phyloP scores from a whole-genome alignment of 2,888 invertebrate species.

The Volucella bombylans region DNA sequence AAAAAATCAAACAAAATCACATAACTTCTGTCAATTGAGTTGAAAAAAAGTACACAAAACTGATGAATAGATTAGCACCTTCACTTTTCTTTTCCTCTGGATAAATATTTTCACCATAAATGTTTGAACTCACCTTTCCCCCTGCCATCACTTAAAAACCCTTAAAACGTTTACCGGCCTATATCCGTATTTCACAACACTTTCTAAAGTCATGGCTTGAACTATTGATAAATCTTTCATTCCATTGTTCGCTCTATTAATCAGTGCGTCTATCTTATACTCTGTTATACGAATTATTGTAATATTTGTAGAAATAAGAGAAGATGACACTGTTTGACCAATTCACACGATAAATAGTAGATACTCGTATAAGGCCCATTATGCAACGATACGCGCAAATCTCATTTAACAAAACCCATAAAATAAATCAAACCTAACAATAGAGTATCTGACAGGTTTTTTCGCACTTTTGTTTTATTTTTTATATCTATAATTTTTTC shows the following conservation, averaged over 20 bases:
- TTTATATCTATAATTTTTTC: background rate
- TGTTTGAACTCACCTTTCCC: too few relatives aligned
- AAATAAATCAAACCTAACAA: constrained; percentile 20
- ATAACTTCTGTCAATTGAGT: too few relatives aligned
- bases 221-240: constrained; percentile 20
- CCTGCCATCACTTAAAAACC: too few relatives aligned
- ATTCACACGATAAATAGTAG: background rate
- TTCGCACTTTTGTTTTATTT: constrained; percentile 2
- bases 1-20: too few relatives aligned
- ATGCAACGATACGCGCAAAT: constrained; percentile 24
- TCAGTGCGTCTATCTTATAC: constrained; percentile 1
- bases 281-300: background rate
- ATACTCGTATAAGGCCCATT: background rate
- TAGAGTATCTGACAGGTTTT: constrained; percentile 9
- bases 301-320: background rate
- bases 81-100: too few relatives aligned
- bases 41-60: too few relatives aligned
- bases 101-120: too few relatives aligned
- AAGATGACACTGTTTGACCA: constrained; percentile 8
- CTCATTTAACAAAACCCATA: constrained; percentile 20
- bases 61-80: too few relatives aligned
- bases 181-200: constrained; percentile 1
- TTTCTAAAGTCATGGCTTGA: constrained; percentile 31
- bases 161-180: too few relatives aligned
- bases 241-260: constrained; percentile 14